Evolutionary conservation across 2,113 vertebrate genomes (phyloP).

Genomic region (Vimba vimba): DNA sequence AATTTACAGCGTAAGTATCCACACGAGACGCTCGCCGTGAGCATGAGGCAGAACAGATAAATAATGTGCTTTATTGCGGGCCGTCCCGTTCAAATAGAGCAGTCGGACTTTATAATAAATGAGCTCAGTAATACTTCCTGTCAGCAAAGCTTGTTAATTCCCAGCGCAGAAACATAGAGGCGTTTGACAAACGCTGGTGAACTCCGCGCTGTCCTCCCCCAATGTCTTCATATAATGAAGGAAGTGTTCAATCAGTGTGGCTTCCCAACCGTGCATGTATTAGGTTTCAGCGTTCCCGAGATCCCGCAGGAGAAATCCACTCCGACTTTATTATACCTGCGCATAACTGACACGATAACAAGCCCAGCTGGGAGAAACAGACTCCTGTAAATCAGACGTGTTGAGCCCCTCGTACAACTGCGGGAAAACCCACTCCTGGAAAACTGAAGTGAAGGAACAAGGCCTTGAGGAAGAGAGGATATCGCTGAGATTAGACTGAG

Average conservation of each 20-base stretch:
- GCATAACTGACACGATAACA: conserved; percentile 59
- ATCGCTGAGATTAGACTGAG: background rate
- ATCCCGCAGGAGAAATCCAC: conserved; percentile 52
- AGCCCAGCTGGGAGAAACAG: conserved; percentile 56
- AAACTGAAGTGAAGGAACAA: background rate
- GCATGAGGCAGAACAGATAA: conserved; percentile 70
- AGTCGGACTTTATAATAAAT: conserved; percentile 65
- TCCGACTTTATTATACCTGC: conserved; percentile 56
- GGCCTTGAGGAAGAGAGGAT: background rate
- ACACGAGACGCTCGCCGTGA: conserved; percentile 61
- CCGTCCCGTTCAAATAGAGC: conserved; percentile 56
- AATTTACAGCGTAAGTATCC: conserved; percentile 37
- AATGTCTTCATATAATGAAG: conserved; percentile 57
- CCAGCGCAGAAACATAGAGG: conserved; percentile 65
- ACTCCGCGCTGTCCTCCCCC: background rate
- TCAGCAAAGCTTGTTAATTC: conserved; percentile 72
- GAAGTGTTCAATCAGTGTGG: conserved; percentile 54
- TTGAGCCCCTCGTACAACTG: background rate
- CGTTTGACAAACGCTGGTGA: background rate
- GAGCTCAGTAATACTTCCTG: conserved; percentile 71
- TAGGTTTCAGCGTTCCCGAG: conserved; percentile 26
- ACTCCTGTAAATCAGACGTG: background rate
- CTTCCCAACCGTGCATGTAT: conserved; percentile 54
- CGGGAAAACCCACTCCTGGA: background rate
- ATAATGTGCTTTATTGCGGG: conserved; percentile 76